These are phyloP conservation scores for Eulemur albifrons DNA, from an alignment of 2,797 vertebrate genomes.

Conservation along the genomic window DNA sequence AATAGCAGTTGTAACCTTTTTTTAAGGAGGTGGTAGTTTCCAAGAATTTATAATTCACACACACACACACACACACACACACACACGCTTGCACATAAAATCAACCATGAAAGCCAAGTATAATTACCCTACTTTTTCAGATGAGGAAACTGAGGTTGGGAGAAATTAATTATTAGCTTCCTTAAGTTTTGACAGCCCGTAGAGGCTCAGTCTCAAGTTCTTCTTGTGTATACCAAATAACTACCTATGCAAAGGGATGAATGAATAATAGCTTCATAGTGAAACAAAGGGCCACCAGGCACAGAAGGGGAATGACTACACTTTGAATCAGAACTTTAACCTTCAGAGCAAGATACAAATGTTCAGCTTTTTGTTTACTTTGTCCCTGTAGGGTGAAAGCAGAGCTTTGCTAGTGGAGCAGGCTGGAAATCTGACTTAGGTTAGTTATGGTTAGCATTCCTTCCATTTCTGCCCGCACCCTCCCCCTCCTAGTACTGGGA, in stretches of 20 bases:
- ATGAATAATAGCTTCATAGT: background rate
- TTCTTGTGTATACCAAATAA: background rate
- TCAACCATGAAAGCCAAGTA: background rate
- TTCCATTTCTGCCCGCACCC: background rate
- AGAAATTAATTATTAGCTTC: background rate
- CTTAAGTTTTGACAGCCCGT: background rate
- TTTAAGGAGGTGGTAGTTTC: background rate
- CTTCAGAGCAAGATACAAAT: background rate
- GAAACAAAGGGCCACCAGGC: background rate
- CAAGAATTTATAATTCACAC: background rate
- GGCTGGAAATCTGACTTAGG: background rate
- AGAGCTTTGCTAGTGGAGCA: background rate
- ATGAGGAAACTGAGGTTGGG: background rate
- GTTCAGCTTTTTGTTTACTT: background rate
- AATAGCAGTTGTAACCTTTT: background rate
- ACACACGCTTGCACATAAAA: background rate
- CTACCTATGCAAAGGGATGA: background rate
- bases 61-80: background rate
- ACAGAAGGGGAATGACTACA: background rate
- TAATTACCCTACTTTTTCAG: background rate
- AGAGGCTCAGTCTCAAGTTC: background rate
- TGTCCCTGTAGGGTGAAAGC: background rate
- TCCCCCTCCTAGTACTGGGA: background rate
- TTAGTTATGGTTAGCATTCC: slow-evolving; percentile 21
- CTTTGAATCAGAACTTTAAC: background rate